Base-by-base conservation (phyloP, 2,888 invertebrate species). In the Oegoconia quadripuncta region DNA sequence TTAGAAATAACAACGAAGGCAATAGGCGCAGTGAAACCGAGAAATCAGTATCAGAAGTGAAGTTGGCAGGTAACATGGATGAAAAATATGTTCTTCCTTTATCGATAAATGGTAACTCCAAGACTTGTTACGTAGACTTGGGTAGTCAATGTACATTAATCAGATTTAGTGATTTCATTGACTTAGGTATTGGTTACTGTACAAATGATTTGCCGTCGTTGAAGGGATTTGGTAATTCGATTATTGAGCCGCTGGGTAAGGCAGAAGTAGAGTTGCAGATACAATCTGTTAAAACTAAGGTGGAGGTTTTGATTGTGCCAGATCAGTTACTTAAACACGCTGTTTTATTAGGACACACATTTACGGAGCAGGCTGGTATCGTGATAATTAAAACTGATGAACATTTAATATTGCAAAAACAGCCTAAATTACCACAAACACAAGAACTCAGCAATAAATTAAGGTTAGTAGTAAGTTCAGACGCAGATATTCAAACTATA, bases 291-390 rank as follows among this genome's bases (percentile, higher is more conserved):
- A 17, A 3, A 8, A 14, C 15, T 8, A 11, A 6, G 11, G 30
- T 41, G n/a, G 34, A 41, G 4, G 18, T 41, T 22, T 23, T 35
- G n/a, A 11, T 42, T 11, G 42, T 42, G 3, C 29, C 26, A 7
- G 38, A 42, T 32, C 25, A 16, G 1, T 23, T 38, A 3, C 27
- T 42, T 9, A 30, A 42, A 23, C 14, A 33, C 8, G 28, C 40
- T 6, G 28, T 40, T 14, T 29, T 40, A 8, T 11, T 40, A 27
- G 40, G 40, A 3, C 40, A 40, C 18, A 27, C 31, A 2, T 40
- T 36, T 32, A 40, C 32, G 1, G 36, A 36, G 14, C 17, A 26
- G 29, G 29, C 30, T 6, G 38, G 28, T 22, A 29, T 42, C 2
- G 12, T 34, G 5, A 42, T 37, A 1, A 35, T 31, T 5, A 40